Conservation (phyloP, 2,113 vertebrate genomes). For the Hyaena hyaena region DNA sequence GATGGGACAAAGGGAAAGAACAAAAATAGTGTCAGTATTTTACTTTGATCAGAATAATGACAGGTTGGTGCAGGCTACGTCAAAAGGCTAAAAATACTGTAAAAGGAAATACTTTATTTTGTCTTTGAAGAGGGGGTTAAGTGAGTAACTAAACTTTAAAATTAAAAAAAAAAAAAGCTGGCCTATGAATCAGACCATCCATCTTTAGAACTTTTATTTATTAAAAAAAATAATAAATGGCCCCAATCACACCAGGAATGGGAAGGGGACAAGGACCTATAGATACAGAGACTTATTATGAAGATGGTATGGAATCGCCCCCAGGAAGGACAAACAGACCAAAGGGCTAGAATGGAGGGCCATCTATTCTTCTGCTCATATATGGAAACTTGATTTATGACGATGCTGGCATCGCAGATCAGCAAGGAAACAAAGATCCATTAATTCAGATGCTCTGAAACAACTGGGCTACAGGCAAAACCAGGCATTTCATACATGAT, state of each 20-base stretch:
- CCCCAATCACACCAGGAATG: not conserved
- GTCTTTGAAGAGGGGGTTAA: not conserved
- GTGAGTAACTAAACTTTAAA: constrained; percentile 26
- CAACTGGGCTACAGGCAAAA: not conserved
- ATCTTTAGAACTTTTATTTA: not conserved
- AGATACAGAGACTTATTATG: not conserved
- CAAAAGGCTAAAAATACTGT: constrained; percentile 18
- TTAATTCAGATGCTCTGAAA: not conserved
- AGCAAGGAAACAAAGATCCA: not conserved
- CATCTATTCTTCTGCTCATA: not conserved
- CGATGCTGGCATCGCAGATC: not conserved
- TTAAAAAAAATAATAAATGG: not conserved
- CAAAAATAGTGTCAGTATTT: constrained; percentile 11
- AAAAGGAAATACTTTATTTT: constrained; percentile 30
- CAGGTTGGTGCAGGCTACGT: not conserved
- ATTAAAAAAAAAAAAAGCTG: not conserved
- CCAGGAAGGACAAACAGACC: not conserved
- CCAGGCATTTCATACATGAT: not conserved
- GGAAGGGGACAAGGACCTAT: not conserved
- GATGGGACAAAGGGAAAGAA: not conserved
- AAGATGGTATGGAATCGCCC: not conserved
- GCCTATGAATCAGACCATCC: not conserved
- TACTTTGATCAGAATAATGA: constrained; percentile 51
- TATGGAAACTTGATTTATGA: not conserved
- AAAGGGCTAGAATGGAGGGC: not conserved